phyloP scores from a whole-genome alignment of 1,140 invertebrate species.

The Brachionus manjavacas region DNA sequence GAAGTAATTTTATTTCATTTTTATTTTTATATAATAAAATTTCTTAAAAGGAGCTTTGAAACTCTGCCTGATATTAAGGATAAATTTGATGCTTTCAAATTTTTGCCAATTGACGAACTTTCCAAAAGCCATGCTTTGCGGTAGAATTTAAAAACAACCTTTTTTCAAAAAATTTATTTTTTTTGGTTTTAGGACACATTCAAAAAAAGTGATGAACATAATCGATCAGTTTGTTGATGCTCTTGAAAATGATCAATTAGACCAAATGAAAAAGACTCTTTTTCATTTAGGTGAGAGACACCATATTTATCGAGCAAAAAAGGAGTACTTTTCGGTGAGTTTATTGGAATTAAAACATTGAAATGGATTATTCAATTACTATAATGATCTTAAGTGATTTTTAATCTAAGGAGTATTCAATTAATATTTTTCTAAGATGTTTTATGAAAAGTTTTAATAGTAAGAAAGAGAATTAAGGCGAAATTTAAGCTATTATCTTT shows the following conservation, averaged over 20 bases:
- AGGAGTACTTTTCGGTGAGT: constrained; percentile 33
- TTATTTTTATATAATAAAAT: background rate
- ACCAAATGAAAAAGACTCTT: constrained; percentile 14
- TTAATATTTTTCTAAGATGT: no score
- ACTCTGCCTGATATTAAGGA: constrained; percentile 4
- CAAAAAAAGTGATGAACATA: constrained; percentile 40
- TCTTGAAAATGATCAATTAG: background rate
- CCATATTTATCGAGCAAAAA: constrained; percentile 37
- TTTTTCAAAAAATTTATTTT: background rate
- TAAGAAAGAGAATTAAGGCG: no score
- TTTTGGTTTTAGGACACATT: constrained; percentile 18
- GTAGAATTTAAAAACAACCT: background rate
- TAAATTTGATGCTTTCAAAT: constrained; percentile 38
- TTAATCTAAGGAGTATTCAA: no score
- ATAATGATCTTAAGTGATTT: background rate
- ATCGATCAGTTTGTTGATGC: constrained; percentile 24
- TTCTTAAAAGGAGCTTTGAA: constrained; percentile 18
- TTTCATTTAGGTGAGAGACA: constrained; percentile 20
- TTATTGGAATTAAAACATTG: no score
- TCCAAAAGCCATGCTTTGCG: constrained; percentile 41
- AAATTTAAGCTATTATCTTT: no score
- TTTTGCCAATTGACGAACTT: constrained; percentile 35
- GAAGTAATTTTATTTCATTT: constrained; percentile 19
- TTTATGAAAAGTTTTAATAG: no score
- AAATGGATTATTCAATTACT: background rate